These are phyloP conservation scores for Zaprionus lachaisei DNA, from an alignment of 1,140 invertebrate genomes.

Conservation along the genomic window DNA sequence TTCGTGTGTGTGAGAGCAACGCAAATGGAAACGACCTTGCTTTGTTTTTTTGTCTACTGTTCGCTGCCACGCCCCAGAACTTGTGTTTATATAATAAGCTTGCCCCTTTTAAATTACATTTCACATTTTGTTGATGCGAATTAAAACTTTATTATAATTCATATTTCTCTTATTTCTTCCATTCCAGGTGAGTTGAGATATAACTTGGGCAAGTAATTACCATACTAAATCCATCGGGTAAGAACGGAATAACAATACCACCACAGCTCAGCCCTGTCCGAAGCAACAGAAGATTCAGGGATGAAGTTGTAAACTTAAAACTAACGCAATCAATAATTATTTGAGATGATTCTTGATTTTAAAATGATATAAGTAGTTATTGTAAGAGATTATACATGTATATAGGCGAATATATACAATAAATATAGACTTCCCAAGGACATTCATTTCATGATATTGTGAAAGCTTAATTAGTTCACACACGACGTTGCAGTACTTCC, in stretches of 20 bases:
- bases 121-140: conserved; percentile 43
- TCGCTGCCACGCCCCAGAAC: conserved; percentile 57
- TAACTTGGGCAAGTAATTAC: conserved; percentile 22
- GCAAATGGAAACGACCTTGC: conserved; percentile 56
- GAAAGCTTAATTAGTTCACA: too few relatives aligned
- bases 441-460: too few relatives aligned
- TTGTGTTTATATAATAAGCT: conserved; percentile 13
- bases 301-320: not conserved
- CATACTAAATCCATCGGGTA: conserved; percentile 27
- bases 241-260: conserved; percentile 11
- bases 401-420: conserved; percentile 3
- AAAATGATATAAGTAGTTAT: not conserved
- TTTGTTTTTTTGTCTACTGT: conserved; percentile 57
- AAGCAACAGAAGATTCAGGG: not conserved
- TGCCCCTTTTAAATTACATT: conserved; percentile 35
- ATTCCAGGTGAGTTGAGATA: conserved; percentile 54
- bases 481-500: too few relatives aligned
- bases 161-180: conserved; percentile 35
- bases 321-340: not conserved
- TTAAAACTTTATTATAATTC: conserved; percentile 59
- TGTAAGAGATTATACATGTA: not conserved
- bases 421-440: too few relatives aligned
- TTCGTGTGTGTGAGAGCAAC: conserved; percentile 12
- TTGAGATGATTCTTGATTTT: not conserved
- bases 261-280: not conserved